Percentiles rank a stretch among this genome's conserved stretches.
Conservation (phyloP, 2,888 invertebrate genomes). For the Neoaliturus tenellus region DNA sequence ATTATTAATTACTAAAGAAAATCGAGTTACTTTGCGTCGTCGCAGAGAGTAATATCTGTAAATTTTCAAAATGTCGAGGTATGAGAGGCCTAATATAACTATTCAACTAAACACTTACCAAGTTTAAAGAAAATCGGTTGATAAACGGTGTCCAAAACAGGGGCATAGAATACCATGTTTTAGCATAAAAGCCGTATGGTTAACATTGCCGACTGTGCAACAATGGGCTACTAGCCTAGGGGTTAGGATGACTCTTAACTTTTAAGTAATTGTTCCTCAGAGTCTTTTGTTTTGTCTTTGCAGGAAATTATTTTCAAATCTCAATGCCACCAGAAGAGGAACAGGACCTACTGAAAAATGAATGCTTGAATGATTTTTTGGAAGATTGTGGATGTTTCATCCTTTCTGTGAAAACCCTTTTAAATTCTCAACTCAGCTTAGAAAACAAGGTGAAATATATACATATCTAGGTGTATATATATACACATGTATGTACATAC, state of each 20-base stretch:
- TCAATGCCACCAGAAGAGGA: constrained; percentile 6
- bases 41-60: too few relatives aligned
- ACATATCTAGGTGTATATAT: too few relatives aligned
- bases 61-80: too few relatives aligned
- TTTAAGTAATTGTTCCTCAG: not conserved
- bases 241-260: too few relatives aligned
- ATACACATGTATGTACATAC: too few relatives aligned
- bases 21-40: too few relatives aligned
- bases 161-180: not conserved
- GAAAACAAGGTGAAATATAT: constrained; percentile 49
- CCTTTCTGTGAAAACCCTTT: constrained; percentile 45
- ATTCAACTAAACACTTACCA: too few relatives aligned
- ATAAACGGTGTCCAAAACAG: not conserved
- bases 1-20: too few relatives aligned
- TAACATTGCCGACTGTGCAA: not conserved
- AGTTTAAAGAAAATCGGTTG: not conserved
- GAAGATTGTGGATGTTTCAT: constrained; percentile 58
- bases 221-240: too few relatives aligned
- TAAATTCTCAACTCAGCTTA: constrained; percentile 35
- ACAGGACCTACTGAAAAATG: constrained; percentile 31
- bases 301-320: constrained; percentile 47
- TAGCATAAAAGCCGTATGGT: not conserved
- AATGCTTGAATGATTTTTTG: constrained; percentile 53
- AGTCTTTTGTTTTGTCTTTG: not conserved
- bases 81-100: too few relatives aligned